phyloP scores from a whole-genome alignment of 2,888 invertebrate species.

The Chloromyia formosa region DNA sequence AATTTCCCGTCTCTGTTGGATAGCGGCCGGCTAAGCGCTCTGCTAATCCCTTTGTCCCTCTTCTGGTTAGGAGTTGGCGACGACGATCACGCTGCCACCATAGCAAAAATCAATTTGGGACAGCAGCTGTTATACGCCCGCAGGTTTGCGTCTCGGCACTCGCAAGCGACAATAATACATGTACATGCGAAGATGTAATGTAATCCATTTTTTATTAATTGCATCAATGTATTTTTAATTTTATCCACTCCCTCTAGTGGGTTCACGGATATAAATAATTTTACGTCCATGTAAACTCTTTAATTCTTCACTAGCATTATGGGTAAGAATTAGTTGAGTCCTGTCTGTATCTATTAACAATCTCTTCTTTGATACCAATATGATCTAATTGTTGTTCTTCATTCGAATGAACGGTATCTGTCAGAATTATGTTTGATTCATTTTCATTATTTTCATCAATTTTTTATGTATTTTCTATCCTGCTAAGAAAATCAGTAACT shows the following conservation, averaged over 20 bases:
- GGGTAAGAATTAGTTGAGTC: constrained; percentile 49
- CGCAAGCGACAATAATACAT: too few relatives aligned
- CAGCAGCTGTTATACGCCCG: constrained; percentile 13
- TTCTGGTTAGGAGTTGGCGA: neutral
- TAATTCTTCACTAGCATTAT: constrained; percentile 43
- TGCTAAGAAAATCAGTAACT: constrained; percentile 48
- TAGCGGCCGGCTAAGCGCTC: constrained; percentile 27
- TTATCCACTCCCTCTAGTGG: constrained; percentile 28
- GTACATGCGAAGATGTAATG: too few relatives aligned
- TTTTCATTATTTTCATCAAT: constrained; percentile 44
- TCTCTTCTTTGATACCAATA: constrained; percentile 48
- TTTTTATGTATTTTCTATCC: constrained; percentile 44
- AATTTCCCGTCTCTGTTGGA: constrained; percentile 33
- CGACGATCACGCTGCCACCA: constrained; percentile 26
- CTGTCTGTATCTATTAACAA: constrained; percentile 49
- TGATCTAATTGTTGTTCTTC: constrained; percentile 48
- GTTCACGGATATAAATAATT: constrained; percentile 46
- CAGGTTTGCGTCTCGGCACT: constrained; percentile 10
- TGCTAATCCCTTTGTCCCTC: constrained; percentile 28
- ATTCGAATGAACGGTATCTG: constrained; percentile 45
- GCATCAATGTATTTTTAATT: constrained; percentile 44
- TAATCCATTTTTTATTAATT: constrained; percentile 44
- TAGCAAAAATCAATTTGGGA: neutral
- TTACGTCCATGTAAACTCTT: constrained; percentile 39
- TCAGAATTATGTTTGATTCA: constrained; percentile 44